phyloP scores from a whole-genome alignment of 2,797 vertebrate genomes.

The Thamnophis elegans region DNA sequence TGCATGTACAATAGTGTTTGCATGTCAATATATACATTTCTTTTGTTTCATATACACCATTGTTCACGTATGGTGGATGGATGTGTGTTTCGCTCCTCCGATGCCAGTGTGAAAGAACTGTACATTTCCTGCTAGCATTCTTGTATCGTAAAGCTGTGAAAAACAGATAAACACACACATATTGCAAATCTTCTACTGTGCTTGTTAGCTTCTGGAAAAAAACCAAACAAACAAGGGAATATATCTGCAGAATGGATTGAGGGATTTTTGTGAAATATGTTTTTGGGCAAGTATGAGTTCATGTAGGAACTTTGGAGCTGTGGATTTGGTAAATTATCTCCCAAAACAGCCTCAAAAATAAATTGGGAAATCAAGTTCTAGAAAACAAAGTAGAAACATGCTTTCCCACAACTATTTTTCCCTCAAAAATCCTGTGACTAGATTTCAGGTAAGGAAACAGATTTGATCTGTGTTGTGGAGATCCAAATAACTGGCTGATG shows the following conservation, averaged over 20 bases:
- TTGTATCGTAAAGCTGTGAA: slow-evolving; percentile 15
- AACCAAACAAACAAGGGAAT: background rate
- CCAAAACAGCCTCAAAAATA: background rate
- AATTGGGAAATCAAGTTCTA: background rate
- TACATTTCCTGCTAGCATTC: background rate
- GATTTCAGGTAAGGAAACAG: background rate
- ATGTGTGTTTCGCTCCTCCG: background rate
- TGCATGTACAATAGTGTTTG: background rate
- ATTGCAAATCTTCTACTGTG: slow-evolving; percentile 5
- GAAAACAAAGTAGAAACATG: background rate
- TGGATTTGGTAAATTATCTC: background rate
- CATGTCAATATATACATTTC: background rate
- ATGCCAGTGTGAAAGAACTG: background rate
- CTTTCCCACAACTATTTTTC: background rate
- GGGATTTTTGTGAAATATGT: background rate
- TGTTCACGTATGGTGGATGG: background rate
- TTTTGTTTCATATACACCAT: background rate
- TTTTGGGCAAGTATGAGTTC: background rate
- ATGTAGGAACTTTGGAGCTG: background rate
- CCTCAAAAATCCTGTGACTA: background rate
- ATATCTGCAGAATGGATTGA: background rate
- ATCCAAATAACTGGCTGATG: background rate
- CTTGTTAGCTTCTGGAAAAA: background rate
- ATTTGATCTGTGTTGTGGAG: background rate
- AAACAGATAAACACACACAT: slow-evolving; percentile 3